Percentiles rank a stretch among this genome's conserved stretches.
phyloP scores from a whole-genome alignment of 2,888 invertebrate genomes.

The Ophion slaviceki region DNA sequence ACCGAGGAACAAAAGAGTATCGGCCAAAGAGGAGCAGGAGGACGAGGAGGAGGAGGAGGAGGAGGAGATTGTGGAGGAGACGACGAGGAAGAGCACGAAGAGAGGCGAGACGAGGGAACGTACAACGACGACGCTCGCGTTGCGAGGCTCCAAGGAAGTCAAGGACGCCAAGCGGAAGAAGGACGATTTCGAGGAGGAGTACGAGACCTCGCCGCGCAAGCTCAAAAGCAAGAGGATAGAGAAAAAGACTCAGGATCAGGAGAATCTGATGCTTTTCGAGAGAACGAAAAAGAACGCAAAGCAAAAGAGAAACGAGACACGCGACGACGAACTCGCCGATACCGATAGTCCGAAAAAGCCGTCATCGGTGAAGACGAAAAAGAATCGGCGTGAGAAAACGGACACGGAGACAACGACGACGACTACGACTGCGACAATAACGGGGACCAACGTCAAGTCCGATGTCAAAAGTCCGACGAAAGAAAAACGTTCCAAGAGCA shows the following conservation, averaged over 20 bases:
- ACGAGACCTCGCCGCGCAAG: conserved; percentile 75
- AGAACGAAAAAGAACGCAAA: conserved; percentile 76
- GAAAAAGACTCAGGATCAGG: conserved; percentile 69
- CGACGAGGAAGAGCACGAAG: conserved; percentile 71
- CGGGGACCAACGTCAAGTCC: conserved; percentile 68
- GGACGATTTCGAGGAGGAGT: conserved; percentile 79
- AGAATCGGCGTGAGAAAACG: conserved; percentile 72
- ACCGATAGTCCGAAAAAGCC: conserved; percentile 68
- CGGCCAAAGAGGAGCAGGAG: conserved; percentile 73
- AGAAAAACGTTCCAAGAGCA: conserved; percentile 84
- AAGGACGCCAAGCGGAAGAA: conserved; percentile 78
- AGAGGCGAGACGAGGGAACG: conserved; percentile 68
- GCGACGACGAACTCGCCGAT: conserved; percentile 71
- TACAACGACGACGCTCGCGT: conserved; percentile 55
- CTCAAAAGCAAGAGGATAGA: conserved; percentile 78
- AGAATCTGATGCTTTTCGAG: conserved; percentile 66
- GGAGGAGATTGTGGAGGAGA: conserved; percentile 69
- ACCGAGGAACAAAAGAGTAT: conserved; percentile 79
- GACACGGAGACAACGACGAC: conserved; percentile 59
- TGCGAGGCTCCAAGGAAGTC: conserved; percentile 71
- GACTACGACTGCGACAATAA: conserved; percentile 59
- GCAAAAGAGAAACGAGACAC: conserved; percentile 72
- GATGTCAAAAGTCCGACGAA: conserved; percentile 84
- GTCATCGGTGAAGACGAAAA: conserved; percentile 83
- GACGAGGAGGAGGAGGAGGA: background rate